Evolutionary conservation across 2,797 vertebrate genomes (phyloP).

Genomic region (Hydrophis major): DNA sequence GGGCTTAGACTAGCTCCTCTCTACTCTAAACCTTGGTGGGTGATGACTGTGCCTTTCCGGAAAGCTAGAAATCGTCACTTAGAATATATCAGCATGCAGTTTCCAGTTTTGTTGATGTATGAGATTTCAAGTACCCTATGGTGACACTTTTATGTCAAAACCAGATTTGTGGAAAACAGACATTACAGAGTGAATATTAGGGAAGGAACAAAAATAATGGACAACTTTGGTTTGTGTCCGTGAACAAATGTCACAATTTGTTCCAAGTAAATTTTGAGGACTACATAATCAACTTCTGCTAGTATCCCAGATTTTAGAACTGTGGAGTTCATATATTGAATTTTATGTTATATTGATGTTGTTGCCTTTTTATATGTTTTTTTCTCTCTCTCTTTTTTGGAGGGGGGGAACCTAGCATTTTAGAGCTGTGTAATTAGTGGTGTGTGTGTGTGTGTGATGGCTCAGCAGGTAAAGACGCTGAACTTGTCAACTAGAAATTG

Average conservation of each 20-base stretch:
- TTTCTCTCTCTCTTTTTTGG: too few relatives aligned
- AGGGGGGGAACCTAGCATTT: neutral
- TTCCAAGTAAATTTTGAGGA: neutral
- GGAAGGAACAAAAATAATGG: neutral
- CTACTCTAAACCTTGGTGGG: neutral
- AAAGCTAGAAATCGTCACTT: constrained; percentile 11
- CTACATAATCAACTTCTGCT: neutral
- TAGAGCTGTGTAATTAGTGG: neutral
- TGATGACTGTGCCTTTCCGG: neutral
- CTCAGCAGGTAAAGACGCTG: neutral
- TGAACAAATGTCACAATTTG: neutral
- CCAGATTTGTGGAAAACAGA: neutral
- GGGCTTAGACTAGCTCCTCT: neutral
- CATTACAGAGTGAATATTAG: neutral
- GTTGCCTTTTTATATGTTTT: neutral
- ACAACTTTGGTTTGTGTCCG: neutral
- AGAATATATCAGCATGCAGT: neutral
- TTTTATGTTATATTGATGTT: neutral
- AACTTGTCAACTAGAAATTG: neutral
- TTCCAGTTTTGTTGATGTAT: neutral
- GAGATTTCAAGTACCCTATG: neutral
- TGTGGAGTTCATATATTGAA: neutral
- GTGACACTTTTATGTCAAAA: constrained; percentile 5
- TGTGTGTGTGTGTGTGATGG: fast-evolving
- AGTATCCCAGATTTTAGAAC: neutral